phyloP scores from a whole-genome alignment of 1,140 invertebrate genomes.

The Drosophila triauraria region DNA sequence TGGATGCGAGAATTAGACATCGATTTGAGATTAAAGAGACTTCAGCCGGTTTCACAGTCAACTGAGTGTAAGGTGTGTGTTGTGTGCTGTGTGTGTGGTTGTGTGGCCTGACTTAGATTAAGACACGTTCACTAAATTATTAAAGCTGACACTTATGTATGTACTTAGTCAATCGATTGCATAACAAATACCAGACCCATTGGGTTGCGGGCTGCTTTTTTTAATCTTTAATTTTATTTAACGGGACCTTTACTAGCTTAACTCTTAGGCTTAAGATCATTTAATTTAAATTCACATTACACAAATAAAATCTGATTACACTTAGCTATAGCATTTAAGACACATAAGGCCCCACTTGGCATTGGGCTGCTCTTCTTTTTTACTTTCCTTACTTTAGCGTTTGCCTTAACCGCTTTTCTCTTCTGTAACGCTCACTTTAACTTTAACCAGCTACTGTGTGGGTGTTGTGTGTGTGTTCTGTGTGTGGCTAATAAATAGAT shows the following conservation, averaged over 20 bases:
- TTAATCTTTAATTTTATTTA: slow-evolving; percentile 35
- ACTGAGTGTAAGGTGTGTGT: slow-evolving; percentile 20
- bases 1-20: slow-evolving; percentile 30
- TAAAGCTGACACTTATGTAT: slow-evolving; percentile 83
- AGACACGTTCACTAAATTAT: slow-evolving; percentile 80
- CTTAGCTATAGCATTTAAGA: slow-evolving; percentile 84
- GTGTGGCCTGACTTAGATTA: slow-evolving; percentile 70
- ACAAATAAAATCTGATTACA: slow-evolving; percentile 80
- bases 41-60: slow-evolving; percentile 55
- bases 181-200: slow-evolving; percentile 67
- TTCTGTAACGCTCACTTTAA: slow-evolving; percentile 31
- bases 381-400: slow-evolving; percentile 9
- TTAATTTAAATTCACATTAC: slow-evolving; percentile 62
- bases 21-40: slow-evolving; percentile 70
- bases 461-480: slow-evolving; percentile 15
- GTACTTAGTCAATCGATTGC: slow-evolving; percentile 74
- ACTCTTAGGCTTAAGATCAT: slow-evolving; percentile 56
- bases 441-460: slow-evolving; percentile 27
- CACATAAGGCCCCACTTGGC: slow-evolving; percentile 84
- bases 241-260: slow-evolving; percentile 40
- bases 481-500: slow-evolving; percentile 35
- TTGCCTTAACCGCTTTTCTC: slow-evolving; percentile 7
- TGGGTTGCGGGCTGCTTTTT: slow-evolving; percentile 18
- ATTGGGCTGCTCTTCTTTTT: slow-evolving; percentile 59
- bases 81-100: slow-evolving; percentile 27